Percentiles rank a stretch among this genome's conserved stretches.
phyloP scores from a whole-genome alignment of 1,140 invertebrate genomes.

The Drosophila miranda region DNA sequence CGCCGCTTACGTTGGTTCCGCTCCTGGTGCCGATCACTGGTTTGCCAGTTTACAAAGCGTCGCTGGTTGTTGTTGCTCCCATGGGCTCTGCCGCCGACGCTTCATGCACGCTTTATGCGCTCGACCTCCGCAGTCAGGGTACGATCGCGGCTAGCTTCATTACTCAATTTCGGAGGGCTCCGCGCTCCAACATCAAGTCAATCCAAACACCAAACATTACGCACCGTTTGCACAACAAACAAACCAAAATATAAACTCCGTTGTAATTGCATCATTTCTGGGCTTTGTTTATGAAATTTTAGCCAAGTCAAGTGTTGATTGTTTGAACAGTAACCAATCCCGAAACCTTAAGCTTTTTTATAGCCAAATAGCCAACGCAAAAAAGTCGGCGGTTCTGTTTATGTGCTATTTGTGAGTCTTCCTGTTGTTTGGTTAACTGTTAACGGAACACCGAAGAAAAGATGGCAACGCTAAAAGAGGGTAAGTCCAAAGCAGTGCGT shows the following conservation, averaged over 20 bases:
- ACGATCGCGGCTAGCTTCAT: constrained; percentile 67
- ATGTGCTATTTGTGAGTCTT: neutral
- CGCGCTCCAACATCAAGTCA: neutral
- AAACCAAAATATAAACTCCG: constrained; percentile 5
- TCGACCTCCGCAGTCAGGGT: constrained; percentile 61
- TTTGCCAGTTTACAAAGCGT: constrained; percentile 46
- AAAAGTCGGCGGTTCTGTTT: constrained; percentile 4
- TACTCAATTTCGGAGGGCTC: constrained; percentile 46
- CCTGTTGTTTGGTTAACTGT: neutral
- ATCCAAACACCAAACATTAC: constrained; percentile 12
- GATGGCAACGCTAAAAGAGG: constrained; percentile 39
- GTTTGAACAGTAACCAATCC: too few species aligned
- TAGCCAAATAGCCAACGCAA: constrained; percentile 1
- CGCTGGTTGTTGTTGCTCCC: constrained; percentile 35
- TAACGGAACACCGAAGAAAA: constrained; percentile 6
- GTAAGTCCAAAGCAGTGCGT: constrained; percentile 18
- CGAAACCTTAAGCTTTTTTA: too few species aligned
- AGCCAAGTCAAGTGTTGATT: too few species aligned
- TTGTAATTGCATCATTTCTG: too few species aligned
- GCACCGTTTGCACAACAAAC: neutral
- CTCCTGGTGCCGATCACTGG: constrained; percentile 29
- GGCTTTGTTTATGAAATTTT: too few species aligned
- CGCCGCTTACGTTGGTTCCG: constrained; percentile 7
- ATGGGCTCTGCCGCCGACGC: constrained; percentile 41
- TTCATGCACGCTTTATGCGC: constrained; percentile 50